These are phyloP conservation scores for Cordilura impudica DNA, from an alignment of 2,888 invertebrate genomes.

Conservation along the genomic window DNA sequence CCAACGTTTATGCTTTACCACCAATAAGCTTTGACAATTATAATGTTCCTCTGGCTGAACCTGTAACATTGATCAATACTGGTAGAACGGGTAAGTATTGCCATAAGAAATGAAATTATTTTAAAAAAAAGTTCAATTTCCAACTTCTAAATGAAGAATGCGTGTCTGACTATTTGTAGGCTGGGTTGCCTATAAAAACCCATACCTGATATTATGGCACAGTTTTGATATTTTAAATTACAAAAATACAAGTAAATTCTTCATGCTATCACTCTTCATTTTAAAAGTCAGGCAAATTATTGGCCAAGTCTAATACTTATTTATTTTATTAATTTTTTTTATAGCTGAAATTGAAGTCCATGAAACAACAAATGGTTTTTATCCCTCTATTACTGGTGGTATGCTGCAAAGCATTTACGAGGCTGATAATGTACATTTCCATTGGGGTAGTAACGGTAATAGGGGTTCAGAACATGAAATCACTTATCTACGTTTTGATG, in stretches of 20 bases:
- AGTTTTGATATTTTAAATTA: too few relatives aligned
- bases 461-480: conserved; percentile 80
- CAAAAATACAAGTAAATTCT: too few relatives aligned
- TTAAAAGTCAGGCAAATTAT: too few relatives aligned
- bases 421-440: conserved; percentile 79
- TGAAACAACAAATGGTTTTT: conserved; percentile 64
- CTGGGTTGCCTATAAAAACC: too few relatives aligned
- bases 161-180: too few relatives aligned
- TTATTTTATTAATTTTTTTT: too few relatives aligned
- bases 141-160: too few relatives aligned
- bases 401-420: conserved; percentile 65
- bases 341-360: conserved; percentile 68
- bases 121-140: too few relatives aligned
- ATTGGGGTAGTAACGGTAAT: conserved; percentile 84
- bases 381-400: conserved; percentile 69
- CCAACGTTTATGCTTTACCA: conserved; percentile 61
- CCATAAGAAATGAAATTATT: too few relatives aligned
- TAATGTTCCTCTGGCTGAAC: conserved; percentile 80
- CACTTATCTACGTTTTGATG: conserved; percentile 78
- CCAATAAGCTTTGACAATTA: conserved; percentile 78
- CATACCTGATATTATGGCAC: too few relatives aligned
- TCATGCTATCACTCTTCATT: neutral
- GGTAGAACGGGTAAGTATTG: conserved; percentile 81
- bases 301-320: too few relatives aligned
- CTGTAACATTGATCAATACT: conserved; percentile 82